Conservation (phyloP, 92 coral and sea anemone genomes). For the Blastomussa wellsi region DNA sequence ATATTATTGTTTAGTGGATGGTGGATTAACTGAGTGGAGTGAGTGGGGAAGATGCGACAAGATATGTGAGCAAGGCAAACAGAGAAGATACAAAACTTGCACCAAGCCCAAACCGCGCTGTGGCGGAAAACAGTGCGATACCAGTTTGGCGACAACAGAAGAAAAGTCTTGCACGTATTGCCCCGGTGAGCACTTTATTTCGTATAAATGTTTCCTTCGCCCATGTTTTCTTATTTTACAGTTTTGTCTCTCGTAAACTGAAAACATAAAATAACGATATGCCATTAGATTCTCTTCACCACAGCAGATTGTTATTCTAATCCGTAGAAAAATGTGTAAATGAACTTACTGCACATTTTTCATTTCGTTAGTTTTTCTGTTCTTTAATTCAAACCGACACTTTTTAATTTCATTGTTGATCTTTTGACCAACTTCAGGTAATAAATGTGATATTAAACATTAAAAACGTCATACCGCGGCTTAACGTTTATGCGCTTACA, state of each 20-base stretch:
- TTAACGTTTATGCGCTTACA: too few relatives aligned
- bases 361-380: too few relatives aligned
- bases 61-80: conserved; percentile 56
- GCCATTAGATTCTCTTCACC: too few relatives aligned
- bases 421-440: too few relatives aligned
- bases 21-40: conserved; percentile 71
- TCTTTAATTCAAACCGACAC: too few relatives aligned
- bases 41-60: conserved; percentile 69
- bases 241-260: not conserved
- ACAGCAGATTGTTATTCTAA: too few relatives aligned
- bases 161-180: conserved; percentile 58
- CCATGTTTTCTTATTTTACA: not conserved
- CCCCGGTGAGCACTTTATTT: conserved; percentile 48
- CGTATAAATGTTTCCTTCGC: not conserved
- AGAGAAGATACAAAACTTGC: conserved; percentile 54
- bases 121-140: conserved; percentile 64
- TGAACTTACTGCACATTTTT: too few relatives aligned
- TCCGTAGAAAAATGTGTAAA: too few relatives aligned
- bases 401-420: too few relatives aligned
- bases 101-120: conserved; percentile 73
- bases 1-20: conserved; percentile 45
- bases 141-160: conserved; percentile 29
- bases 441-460: too few relatives aligned
- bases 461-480: too few relatives aligned
- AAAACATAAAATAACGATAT: too few relatives aligned